A percentile compares a stretch with the other conserved stretches of the same genome.
phyloP scores from a whole-genome alignment of 37 sponge, comb jelly and placozoan species.

The Cliona cf. orientalis region DNA sequence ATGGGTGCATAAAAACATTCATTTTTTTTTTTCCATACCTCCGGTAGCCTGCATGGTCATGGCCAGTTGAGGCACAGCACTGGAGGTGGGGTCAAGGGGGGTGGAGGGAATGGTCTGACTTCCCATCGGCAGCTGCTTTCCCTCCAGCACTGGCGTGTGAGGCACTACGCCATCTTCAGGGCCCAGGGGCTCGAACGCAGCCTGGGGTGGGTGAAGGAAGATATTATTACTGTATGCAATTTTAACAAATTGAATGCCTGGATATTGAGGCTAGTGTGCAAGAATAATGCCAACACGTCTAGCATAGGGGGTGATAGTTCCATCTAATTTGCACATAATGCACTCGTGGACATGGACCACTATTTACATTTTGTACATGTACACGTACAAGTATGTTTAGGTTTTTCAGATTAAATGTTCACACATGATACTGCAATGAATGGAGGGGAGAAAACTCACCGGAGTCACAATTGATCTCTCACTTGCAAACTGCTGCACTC shows the following conservation, averaged over 20 bases:
- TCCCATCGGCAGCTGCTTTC: conserved; percentile 36
- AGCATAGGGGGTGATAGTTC: too few species aligned
- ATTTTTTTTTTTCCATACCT: background rate
- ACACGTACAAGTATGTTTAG: too few species aligned
- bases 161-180: conserved; percentile 54
- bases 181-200: background rate
- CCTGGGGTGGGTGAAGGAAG: background rate
- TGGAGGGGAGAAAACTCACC: background rate
- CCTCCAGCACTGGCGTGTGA: conserved; percentile 67
- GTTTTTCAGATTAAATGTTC: too few species aligned
- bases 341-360: too few species aligned
- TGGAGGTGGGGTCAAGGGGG: background rate
- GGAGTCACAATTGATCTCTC: conserved; percentile 10
- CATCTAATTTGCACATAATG: too few species aligned
- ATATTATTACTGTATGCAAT: background rate
- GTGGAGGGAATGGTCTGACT: conserved; percentile 39
- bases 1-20: conserved; percentile 11
- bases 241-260: too few species aligned
- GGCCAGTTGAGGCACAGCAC: conserved; percentile 34
- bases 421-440: too few species aligned
- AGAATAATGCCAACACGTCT: too few species aligned
- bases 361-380: too few species aligned
- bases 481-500: background rate
- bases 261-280: too few species aligned
- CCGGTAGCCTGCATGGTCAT: conserved; percentile 7